Evolutionary conservation across 2,113 vertebrate species (phyloP), one percentile per base, ranked within the genome.

Genomic region (Marmota flaviventris): DNA sequence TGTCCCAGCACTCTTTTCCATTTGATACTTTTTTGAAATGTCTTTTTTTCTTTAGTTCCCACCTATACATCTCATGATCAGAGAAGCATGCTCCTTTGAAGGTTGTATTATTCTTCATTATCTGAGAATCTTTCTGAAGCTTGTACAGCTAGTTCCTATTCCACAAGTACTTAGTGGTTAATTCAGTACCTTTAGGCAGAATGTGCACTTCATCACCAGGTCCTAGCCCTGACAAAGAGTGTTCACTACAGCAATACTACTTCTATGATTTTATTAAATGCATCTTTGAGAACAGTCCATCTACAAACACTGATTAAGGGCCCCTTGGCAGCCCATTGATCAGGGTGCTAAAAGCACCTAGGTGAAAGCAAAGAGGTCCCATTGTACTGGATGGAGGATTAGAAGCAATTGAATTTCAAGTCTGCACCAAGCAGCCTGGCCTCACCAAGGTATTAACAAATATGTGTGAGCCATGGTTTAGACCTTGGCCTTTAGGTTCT

Each of bases 91-190:
- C 6, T 93, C 37, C 58, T 92, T 45, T 96, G n/a, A 25, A 91
- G n/a, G 13, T 45, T 73, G 16, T 84, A 79, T 95, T 97, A 24
- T 85, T 95, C 34, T 93, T 86, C 76, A 81, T 91, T 96, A 63
- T 94, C 42, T 90, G 16, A 20, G 20, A 65, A 51, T 45, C 7
- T 95, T 92, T 92, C 7, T 90, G 48, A 94, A 89, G 32, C 10
- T 67, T 95, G 7, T 90, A 95, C 8, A 93, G 39, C 42, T 58
- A 92, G 32, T 91, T 96, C 32, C 32, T 87, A 32, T 24, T 20
- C 27, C 45, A 88, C 32, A 76, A 92, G 72, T 48, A 45, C 16
- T 82, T 85, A 16, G 11, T 87, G 48, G 48, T 95, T 97, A 89
- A 69, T 93, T 84, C 79, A 85, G 13, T 92, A 84, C 14, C 70